Percentiles rank a stretch among this genome's conserved stretches.
Evolutionary conservation across 23 tunicate species (phyloP).

Genomic region (Styela plicata): DNA sequence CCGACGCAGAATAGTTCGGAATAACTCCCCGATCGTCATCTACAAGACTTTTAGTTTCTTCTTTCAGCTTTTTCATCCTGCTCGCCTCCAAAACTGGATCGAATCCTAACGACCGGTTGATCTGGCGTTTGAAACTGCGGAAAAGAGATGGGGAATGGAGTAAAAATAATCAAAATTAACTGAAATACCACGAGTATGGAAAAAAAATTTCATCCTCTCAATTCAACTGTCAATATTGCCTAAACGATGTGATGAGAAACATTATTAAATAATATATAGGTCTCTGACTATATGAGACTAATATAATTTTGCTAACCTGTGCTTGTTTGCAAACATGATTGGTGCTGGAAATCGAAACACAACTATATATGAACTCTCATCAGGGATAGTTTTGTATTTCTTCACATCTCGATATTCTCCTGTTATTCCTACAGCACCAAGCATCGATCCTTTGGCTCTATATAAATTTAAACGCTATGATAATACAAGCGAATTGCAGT

Average conservation of each 20-base stretch:
- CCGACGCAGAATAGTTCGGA: not conserved
- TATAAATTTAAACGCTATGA: too few species aligned
- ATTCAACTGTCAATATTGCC: too few species aligned
- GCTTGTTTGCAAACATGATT: not conserved
- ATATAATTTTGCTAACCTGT: too few species aligned
- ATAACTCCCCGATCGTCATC: not conserved
- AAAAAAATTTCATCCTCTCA: too few species aligned
- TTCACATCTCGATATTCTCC: conserved; percentile 17
- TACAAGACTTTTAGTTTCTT: not conserved
- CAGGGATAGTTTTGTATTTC: not conserved
- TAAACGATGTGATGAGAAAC: too few species aligned
- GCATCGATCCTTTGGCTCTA: conserved; percentile 14
- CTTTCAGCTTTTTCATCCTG: not conserved
- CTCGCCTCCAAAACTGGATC: not conserved
- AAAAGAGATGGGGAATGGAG: too few species aligned
- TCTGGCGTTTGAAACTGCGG: not conserved
- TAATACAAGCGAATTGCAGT: too few species aligned
- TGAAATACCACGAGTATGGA: too few species aligned
- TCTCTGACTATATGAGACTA: too few species aligned
- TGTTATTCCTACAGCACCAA: not conserved
- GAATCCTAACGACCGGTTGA: not conserved
- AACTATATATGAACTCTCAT: not conserved
- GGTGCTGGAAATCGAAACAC: conserved; percentile 13
- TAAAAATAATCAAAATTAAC: too few species aligned
- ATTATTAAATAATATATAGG: too few species aligned